Percentiles rank a stretch among this genome's conserved stretches.
Conservation (phyloP, 1,140 invertebrate genomes). For the Prorops nasuta region DNA sequence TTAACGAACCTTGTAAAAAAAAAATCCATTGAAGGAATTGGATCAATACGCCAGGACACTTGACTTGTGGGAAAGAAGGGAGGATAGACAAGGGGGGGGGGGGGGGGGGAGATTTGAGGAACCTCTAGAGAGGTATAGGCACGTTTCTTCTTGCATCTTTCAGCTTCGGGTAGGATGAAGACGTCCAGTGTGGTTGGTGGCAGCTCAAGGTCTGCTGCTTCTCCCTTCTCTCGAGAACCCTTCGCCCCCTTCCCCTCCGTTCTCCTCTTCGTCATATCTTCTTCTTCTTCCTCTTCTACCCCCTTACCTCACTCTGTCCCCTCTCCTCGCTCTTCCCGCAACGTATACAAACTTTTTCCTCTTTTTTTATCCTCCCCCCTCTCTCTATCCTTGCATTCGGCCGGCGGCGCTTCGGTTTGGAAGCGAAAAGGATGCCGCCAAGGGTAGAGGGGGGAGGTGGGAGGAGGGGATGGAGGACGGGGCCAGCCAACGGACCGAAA, state of each 20-base stretch:
- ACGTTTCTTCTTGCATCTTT: slow-evolving; percentile 34
- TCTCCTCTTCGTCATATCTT: slow-evolving; percentile 10
- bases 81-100: neutral
- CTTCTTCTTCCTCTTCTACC: slow-evolving; percentile 19
- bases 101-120: neutral
- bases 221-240: slow-evolving; percentile 36
- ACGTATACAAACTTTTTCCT: neutral
- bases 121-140: no score
- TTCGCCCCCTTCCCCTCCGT: slow-evolving; percentile 16
- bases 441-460: slow-evolving; percentile 4
- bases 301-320: slow-evolving; percentile 14
- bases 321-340: slow-evolving; percentile 13
- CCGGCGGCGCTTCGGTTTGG: neutral
- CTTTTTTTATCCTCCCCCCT: neutral
- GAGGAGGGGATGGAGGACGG: slow-evolving; percentile 16
- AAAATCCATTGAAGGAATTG: no score
- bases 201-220: slow-evolving; percentile 58
- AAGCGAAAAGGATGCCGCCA: slow-evolving; percentile 13
- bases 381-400: neutral
- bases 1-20: no score
- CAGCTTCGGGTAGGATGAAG: slow-evolving; percentile 54
- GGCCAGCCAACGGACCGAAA: slow-evolving; percentile 46
- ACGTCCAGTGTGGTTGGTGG: slow-evolving; percentile 52
- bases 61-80: neutral
- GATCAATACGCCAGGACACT: no score